Conservation (phyloP, 2,888 invertebrate genomes). For the Heliconius hortense region DNA sequence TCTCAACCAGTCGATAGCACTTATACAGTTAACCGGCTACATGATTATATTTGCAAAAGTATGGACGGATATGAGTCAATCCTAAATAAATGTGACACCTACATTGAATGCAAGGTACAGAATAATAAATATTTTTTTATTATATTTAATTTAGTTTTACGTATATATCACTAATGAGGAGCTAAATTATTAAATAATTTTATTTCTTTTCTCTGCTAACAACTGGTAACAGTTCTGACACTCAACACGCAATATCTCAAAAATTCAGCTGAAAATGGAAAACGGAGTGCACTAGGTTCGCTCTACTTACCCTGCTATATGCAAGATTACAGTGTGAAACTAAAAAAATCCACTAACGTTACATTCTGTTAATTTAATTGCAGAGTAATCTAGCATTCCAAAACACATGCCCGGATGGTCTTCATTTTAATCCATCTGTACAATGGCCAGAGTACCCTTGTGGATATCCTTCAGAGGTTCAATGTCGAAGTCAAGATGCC, state of each 20-base stretch:
- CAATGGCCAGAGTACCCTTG: slow-evolving; percentile 87
- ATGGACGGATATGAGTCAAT: slow-evolving; percentile 64
- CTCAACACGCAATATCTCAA: too few species aligned
- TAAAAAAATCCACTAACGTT: not conserved
- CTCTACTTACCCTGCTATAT: too few species aligned
- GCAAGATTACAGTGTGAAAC: too few species aligned
- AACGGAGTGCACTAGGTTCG: too few species aligned
- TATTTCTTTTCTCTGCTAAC: too few species aligned
- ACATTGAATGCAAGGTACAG: slow-evolving; percentile 82
- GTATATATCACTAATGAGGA: not conserved
- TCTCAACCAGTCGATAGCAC: not conserved
- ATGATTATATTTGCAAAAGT: slow-evolving; percentile 52
- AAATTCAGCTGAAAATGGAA: too few species aligned
- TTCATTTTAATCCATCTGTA: slow-evolving; percentile 86
- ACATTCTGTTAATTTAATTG: slow-evolving; percentile 21
- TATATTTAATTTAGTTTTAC: not conserved
- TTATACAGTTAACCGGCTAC: slow-evolving; percentile 20
- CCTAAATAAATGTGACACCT: slow-evolving; percentile 85
- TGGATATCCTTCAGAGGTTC: slow-evolving; percentile 80
- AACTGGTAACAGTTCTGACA: too few species aligned
- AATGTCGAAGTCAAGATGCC: slow-evolving; percentile 24
- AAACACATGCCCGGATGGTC: slow-evolving; percentile 89
- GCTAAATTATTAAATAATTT: too few species aligned
- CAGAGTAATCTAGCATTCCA: slow-evolving; percentile 83
- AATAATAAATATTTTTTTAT: not conserved